Conservation (phyloP, 2,113 vertebrate genomes). For the Anseranas semipalmata region DNA sequence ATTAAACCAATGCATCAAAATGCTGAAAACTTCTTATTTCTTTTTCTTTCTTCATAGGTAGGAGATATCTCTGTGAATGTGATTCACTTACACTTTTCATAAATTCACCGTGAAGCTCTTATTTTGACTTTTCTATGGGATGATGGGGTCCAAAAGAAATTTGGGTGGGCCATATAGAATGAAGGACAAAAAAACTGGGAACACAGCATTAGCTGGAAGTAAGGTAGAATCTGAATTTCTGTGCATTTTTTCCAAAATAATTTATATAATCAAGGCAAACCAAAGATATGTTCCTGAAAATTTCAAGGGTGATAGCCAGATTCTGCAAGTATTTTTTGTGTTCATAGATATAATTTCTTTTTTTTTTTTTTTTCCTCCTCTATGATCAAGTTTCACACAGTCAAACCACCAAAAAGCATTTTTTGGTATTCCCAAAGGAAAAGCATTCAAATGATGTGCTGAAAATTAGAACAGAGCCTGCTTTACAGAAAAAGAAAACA, state of each 20-base stretch:
- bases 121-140: neutral
- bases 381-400: neutral
- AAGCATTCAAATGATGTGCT: neutral
- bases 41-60: neutral
- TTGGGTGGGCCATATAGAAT: neutral
- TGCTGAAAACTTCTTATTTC: neutral
- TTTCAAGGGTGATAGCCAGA: neutral
- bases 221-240: neutral
- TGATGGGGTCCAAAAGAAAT: neutral
- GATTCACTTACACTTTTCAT: neutral
- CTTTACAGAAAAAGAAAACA: neutral
- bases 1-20: neutral
- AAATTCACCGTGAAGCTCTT: neutral
- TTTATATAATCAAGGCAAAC: neutral
- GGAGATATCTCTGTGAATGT: neutral
- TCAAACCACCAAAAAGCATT: neutral
- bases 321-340: neutral
- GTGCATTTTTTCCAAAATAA: neutral
- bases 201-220: neutral
- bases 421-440: neutral
- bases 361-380: neutral
- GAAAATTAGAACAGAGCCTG: neutral
- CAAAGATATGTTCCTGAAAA: neutral
- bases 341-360: too few species aligned
- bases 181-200: neutral